Percentiles rank a stretch among this genome's conserved stretches.
These are phyloP conservation scores for Dichetophora obliterata DNA, from an alignment of 2,888 invertebrate species.

Conservation along the genomic window DNA sequence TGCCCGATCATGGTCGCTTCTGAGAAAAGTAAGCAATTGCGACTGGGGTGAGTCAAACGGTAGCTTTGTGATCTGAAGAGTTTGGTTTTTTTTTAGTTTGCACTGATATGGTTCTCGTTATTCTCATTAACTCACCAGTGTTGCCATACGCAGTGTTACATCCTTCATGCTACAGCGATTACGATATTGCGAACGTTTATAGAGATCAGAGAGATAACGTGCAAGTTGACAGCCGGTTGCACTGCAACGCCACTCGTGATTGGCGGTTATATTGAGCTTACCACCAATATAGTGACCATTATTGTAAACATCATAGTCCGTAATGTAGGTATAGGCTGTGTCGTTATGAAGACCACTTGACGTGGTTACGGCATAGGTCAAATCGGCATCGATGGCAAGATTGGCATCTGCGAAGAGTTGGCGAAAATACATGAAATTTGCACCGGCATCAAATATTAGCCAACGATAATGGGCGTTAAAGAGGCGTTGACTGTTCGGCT, in stretches of 20 bases:
- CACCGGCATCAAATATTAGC: constrained; percentile 57
- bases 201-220: constrained; percentile 55
- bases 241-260: constrained; percentile 57
- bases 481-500: constrained; percentile 57
- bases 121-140: constrained; percentile 55
- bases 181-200: constrained; percentile 52
- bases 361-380: constrained; percentile 53
- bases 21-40: constrained; percentile 51
- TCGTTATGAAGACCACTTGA: neutral
- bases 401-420: constrained; percentile 54
- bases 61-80: constrained; percentile 51
- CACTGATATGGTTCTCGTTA: neutral
- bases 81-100: neutral
- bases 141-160: constrained; percentile 58
- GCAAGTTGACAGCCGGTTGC: constrained; percentile 46
- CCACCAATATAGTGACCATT: constrained; percentile 65
- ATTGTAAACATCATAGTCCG: constrained; percentile 67
- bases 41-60: constrained; percentile 53
- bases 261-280: constrained; percentile 61
- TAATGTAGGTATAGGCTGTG: constrained; percentile 61
- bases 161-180: constrained; percentile 60
- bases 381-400: constrained; percentile 61
- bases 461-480: constrained; percentile 59
- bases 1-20: constrained; percentile 52
- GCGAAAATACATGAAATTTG: constrained; percentile 49